Conservation (phyloP, 2,113 vertebrate species). For the Neofelis nebulosa region DNA sequence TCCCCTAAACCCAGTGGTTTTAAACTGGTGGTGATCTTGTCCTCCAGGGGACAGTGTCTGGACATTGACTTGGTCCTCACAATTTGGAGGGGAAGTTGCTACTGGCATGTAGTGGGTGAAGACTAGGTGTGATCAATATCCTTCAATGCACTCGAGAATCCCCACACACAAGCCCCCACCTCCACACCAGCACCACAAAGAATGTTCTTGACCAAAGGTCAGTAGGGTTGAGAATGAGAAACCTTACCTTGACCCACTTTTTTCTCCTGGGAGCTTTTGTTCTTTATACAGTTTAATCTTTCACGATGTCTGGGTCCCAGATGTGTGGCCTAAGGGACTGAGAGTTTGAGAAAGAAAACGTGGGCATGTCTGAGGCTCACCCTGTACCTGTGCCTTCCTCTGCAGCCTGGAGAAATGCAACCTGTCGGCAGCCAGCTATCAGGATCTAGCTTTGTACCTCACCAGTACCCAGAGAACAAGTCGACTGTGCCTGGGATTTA, state of each 20-base stretch:
- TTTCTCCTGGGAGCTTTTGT: not conserved
- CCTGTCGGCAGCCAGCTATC: rapidly evolving
- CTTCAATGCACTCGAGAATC: rapidly evolving
- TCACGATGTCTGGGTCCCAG: not conserved
- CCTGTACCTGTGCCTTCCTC: rapidly evolving
- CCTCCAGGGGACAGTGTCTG: not conserved
- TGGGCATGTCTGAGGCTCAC: rapidly evolving
- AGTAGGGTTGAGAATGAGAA: not conserved
- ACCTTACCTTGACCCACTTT: no score
- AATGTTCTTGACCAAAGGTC: not conserved
- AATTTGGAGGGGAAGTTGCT: not conserved
- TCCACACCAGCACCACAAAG: not conserved
- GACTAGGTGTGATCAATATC: not conserved
- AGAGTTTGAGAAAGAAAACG: not conserved
- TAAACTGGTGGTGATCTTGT: not conserved
- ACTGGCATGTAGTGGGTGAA: not conserved
- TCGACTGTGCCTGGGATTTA: not conserved
- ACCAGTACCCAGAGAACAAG: not conserved
- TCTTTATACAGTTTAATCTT: not conserved
- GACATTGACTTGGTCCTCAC: not conserved
- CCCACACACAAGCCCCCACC: not conserved
- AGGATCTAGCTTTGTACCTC: not conserved
- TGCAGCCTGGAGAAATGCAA: constrained; percentile 19
- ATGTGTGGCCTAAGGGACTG: not conserved
- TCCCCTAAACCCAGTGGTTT: not conserved